Percentiles rank a stretch among this genome's conserved stretches.
Evolutionary conservation across 2,113 vertebrate species (phyloP).

Genomic region (Taxidea taxus): DNA sequence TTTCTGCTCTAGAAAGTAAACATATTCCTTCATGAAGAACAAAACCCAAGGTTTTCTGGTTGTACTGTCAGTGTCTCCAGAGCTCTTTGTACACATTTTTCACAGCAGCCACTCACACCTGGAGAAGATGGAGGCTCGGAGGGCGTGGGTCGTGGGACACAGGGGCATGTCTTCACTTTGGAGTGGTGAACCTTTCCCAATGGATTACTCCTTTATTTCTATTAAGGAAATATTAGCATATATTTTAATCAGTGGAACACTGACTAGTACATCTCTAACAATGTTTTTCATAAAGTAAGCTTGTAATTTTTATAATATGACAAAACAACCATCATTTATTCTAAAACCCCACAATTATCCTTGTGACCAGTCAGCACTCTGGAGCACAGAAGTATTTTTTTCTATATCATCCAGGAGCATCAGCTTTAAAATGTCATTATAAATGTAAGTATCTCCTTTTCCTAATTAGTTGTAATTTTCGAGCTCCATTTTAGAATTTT

Average conservation of each 20-base stretch:
- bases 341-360: neutral
- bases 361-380: neutral
- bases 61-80: neutral
- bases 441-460: neutral
- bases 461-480: neutral
- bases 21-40: neutral
- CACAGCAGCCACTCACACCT: neutral
- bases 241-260: neutral
- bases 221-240: neutral
- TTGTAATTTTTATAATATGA: neutral
- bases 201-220: neutral
- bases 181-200: neutral
- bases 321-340: neutral
- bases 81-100: neutral
- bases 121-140: neutral
- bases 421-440: neutral
- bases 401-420: neutral
- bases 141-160: accelerated
- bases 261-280: neutral
- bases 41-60: neutral
- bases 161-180: neutral
- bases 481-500: neutral
- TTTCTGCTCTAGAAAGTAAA: constrained; percentile 31
- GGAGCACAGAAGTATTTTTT: neutral
- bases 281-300: neutral